Percentiles rank a stretch among this genome's conserved stretches.
These are phyloP conservation scores for Spinibarbus caldwelli DNA, from an alignment of 2,797 vertebrate genomes.

Conservation along the genomic window DNA sequence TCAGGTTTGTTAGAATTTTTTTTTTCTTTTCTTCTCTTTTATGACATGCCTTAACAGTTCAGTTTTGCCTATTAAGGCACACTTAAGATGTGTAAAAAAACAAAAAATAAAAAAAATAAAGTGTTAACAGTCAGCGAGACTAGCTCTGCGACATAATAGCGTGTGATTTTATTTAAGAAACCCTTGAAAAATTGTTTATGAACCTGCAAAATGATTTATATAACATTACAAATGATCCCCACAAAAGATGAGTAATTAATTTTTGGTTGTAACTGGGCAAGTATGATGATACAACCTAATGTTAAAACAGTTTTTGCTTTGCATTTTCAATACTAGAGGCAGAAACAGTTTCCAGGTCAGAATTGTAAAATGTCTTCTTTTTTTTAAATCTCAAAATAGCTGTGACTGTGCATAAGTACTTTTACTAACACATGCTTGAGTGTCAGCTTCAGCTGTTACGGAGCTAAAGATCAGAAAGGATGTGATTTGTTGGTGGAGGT, in stretches of 20 bases:
- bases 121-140: constrained; percentile 13
- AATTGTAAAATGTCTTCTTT: background rate
- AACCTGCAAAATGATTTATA: background rate
- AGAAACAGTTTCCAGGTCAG: background rate
- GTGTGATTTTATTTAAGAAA: constrained; percentile 39
- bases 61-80: constrained; percentile 64
- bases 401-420: background rate
- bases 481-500: background rate
- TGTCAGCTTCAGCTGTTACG: background rate
- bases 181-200: constrained; percentile 20
- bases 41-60: constrained; percentile 83
- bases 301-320: background rate
- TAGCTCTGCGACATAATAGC: constrained; percentile 26
- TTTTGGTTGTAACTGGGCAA: background rate
- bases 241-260: background rate
- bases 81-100: constrained; percentile 25
- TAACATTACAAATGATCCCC: background rate
- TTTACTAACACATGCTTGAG: background rate
- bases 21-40: constrained; percentile 60
- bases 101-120: too few relatives aligned
- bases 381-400: background rate
- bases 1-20: constrained; percentile 61
- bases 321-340: background rate
- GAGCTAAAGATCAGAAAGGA: background rate
- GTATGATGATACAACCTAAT: background rate